These are phyloP conservation scores for Epinephelus lanceolatus DNA, from an alignment of 2,113 vertebrate species.

Conservation along the genomic window DNA sequence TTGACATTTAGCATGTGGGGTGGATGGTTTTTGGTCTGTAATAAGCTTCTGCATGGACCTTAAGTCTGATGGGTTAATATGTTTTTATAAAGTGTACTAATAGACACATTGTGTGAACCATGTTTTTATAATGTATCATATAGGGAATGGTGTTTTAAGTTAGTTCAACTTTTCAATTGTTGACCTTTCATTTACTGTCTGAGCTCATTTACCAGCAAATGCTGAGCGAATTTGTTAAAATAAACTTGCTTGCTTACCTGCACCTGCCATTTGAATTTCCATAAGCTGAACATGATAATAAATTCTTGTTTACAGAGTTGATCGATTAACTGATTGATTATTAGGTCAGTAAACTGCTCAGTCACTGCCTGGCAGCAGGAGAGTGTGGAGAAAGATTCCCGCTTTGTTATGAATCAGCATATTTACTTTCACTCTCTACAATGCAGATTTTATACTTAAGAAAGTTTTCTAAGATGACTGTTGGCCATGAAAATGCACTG, in stretches of 20 bases:
- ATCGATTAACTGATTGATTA: slow-evolving; percentile 34
- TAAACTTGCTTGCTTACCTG: slow-evolving; percentile 50
- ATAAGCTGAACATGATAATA: slow-evolving; percentile 54
- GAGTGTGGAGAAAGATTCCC: slow-evolving; percentile 19
- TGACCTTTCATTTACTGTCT: slow-evolving; percentile 32
- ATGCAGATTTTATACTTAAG: slow-evolving; percentile 21
- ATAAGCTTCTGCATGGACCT: slow-evolving; percentile 55
- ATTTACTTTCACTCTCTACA: slow-evolving; percentile 4
- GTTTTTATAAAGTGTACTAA: slow-evolving; percentile 47
- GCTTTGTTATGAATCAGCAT: slow-evolving; percentile 30
- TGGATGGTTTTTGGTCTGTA: slow-evolving; percentile 32
- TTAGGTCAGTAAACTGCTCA: neutral
- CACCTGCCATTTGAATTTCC: slow-evolving; percentile 56
- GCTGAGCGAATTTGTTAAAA: slow-evolving; percentile 46
- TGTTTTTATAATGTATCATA: slow-evolving; percentile 68
- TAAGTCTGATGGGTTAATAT: slow-evolving; percentile 29
- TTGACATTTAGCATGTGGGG: slow-evolving; percentile 30
- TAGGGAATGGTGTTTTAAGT: slow-evolving; percentile 28
- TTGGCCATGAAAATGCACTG: slow-evolving; percentile 81
- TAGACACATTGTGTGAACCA: slow-evolving; percentile 47
- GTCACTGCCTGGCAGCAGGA: slow-evolving; percentile 23
- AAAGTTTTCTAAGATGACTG: slow-evolving; percentile 42
- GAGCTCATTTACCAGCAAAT: slow-evolving; percentile 42
- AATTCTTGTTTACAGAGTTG: slow-evolving; percentile 62
- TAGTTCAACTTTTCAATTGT: slow-evolving; percentile 16